Conservation (phyloP, 2,888 invertebrate genomes). For the Lithophane leautieri region DNA sequence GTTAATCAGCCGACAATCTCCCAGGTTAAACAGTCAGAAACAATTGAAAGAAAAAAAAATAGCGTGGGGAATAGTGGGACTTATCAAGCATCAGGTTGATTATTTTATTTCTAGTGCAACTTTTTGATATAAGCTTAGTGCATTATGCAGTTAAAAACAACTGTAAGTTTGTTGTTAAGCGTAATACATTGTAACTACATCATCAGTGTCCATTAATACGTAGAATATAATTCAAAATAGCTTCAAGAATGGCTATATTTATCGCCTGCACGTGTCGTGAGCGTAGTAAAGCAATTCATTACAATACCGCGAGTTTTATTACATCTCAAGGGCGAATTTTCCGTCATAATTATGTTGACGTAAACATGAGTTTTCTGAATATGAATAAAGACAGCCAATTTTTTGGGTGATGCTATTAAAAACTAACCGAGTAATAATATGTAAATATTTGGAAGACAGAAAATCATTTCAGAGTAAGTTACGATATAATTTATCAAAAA, state of each 20-base stretch:
- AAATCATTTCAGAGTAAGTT: not conserved
- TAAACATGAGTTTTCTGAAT: conserved; percentile 14
- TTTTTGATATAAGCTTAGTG: not conserved
- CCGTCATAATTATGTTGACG: conserved; percentile 25
- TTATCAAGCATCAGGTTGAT: not conserved
- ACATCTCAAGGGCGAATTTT: conserved; percentile 44
- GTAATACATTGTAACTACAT: conserved; percentile 27
- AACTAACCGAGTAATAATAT: not conserved
- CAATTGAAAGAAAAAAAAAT: not conserved
- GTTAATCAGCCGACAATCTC: not conserved
- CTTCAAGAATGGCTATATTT: conserved; percentile 46
- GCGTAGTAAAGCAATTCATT: conserved; percentile 47
- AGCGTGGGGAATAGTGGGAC: not conserved
- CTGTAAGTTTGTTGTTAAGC: conserved; percentile 11
- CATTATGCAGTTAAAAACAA: conserved; percentile 2
- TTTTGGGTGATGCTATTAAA: conserved; percentile 4
- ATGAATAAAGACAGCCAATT: not conserved
- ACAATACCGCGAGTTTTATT: conserved; percentile 29
- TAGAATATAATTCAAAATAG: conserved; percentile 30
- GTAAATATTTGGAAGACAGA: not conserved
- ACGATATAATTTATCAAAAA: not conserved
- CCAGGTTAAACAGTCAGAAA: not conserved
- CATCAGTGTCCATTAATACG: conserved; percentile 34
- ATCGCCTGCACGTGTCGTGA: conserved; percentile 46
- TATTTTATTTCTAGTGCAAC: not conserved